Percentiles rank a stretch among this genome's conserved stretches.
phyloP scores from a whole-genome alignment of 2,888 invertebrate genomes.

The Sussaba pulchella region DNA sequence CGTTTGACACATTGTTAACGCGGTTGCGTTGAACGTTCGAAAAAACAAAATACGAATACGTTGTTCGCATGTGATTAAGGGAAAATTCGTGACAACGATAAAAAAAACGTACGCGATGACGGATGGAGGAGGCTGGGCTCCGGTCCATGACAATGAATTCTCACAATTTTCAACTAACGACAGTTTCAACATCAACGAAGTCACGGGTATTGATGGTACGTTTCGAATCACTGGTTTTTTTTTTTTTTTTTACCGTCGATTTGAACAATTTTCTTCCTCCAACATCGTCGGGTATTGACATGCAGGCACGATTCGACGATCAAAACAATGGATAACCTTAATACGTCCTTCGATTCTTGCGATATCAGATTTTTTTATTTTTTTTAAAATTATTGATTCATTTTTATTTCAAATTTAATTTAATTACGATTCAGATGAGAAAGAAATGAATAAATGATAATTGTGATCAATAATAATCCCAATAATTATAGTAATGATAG shows the following conservation, averaged over 20 bases:
- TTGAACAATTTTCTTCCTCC: neutral
- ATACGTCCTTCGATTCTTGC: no score
- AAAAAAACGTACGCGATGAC: slow-evolving; percentile 76
- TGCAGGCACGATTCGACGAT: no score
- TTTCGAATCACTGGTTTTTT: slow-evolving; percentile 60
- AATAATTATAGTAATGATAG: no score
- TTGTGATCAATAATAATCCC: no score
- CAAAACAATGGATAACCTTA: no score
- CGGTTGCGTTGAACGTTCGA: slow-evolving; percentile 60
- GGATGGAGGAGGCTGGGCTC: slow-evolving; percentile 79
- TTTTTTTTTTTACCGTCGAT: slow-evolving; percentile 11
- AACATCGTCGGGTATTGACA: no score
- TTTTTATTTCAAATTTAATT: no score
- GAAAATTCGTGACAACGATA: slow-evolving; percentile 35
- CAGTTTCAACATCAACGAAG: slow-evolving; percentile 89
- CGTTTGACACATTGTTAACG: slow-evolving; percentile 74
- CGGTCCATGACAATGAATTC: slow-evolving; percentile 81
- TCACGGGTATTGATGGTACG: slow-evolving; percentile 90
- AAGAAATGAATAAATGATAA: no score
- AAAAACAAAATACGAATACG: slow-evolving; percentile 77
- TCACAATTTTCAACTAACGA: slow-evolving; percentile 85
- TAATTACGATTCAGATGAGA: no score
- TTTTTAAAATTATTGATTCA: no score
- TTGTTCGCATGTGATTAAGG: slow-evolving; percentile 31
- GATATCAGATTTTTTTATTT: no score